Base-by-base conservation (phyloP, 2,797 vertebrate species). In the Todus mexicanus region DNA sequence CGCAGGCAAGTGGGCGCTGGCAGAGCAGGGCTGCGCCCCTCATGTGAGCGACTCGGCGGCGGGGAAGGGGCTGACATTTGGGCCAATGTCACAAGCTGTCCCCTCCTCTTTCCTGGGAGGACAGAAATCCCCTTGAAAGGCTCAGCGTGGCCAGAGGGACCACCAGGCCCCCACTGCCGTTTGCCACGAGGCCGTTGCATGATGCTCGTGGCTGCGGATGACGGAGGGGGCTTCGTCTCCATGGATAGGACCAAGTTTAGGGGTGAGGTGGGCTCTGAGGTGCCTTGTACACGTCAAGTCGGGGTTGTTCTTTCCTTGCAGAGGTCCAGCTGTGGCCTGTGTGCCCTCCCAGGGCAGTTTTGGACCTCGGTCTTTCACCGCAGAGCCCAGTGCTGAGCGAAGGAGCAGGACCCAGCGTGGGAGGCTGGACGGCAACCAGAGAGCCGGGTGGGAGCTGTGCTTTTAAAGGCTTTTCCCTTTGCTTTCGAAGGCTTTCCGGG, bases 201-300 rank as follows among this genome's bases (percentile, higher is more conserved):
- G 0, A 3, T 4, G 54, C 20, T 43, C 2, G 1, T 16, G 37
- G 42, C 20, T 21, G 10, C 37, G 4, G 4, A 42, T 0, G 3
- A 16, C 27, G 8, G 2, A 5, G 13, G 8, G 7, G 13, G 11
- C 35, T 60, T 84, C 15, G 9, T 29, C 63, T 23, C 11, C 65
- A 19, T 70, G 37, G 53, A 1, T 19, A 31, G 68, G 27, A 40
- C 4, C 3, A 4, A 14, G 9, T 5, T 21, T 3, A 18, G 64
- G 48, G 61, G 56, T 21, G 75, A 29, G 1, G 0, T 1, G 21
- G 15, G 73, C 51, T 22, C 47, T 2, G 8, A 29, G 47, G 21
- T 5, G 23, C 38, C 23, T 17, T 1, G 5, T 1, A 5, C 7
- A 1, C 4, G 0, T 3, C 7, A 0, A 16, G 3, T 1, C 13